Evolutionary conservation across 2,113 vertebrate species (phyloP), one percentile per base, ranked within the genome.

Genomic region (Lagenorhynchus albirostris): DNA sequence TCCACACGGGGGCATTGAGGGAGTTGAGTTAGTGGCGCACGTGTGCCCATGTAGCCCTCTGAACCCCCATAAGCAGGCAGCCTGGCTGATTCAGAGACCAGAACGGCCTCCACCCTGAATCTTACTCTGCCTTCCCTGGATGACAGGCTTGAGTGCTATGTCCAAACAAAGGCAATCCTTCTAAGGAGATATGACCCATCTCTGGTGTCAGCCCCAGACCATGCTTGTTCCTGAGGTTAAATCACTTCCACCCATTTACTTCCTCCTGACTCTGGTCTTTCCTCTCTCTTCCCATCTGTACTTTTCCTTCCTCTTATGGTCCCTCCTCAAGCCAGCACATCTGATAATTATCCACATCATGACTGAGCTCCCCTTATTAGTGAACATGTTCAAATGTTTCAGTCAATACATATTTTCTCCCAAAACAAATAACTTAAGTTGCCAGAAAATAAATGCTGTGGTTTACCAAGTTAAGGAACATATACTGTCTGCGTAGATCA

Each of bases 21-120:
- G 53, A n/a, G 7, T 15, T 41, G 10, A 44, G 15, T 53, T 53
- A 53, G 60, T 6, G 6, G 23, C 44, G 3, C 14, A 20, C 2
- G 7, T n/a, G 3, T 44, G 2, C 20, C 23, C 25, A 0, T 9
- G 8, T 4, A 3, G 10, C 15, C 2, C 4, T 53, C 8, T 31
- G 38, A 18, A 3, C 31, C 14, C 41, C 6, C 13, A 31, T 17
- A 41, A 60, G 33, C 53, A 4, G 36, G 21, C 8, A 33, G 21
- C 29, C 77, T 60, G 7, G 5, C 8, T n/a, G 1, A 1, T 50
- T 50, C 18, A 26, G 18, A 74, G 77, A 29, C 2, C 23, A 58
- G 71, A 62, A 25, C 1, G 12, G n/a, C 5, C 79, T 41, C 18
- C 33, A 79, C 8, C 21, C 3, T 55, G 60, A 62, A 23, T 15